Evolutionary conservation across 2,113 vertebrate species (phyloP).

Genomic region (Vidua macroura): DNA sequence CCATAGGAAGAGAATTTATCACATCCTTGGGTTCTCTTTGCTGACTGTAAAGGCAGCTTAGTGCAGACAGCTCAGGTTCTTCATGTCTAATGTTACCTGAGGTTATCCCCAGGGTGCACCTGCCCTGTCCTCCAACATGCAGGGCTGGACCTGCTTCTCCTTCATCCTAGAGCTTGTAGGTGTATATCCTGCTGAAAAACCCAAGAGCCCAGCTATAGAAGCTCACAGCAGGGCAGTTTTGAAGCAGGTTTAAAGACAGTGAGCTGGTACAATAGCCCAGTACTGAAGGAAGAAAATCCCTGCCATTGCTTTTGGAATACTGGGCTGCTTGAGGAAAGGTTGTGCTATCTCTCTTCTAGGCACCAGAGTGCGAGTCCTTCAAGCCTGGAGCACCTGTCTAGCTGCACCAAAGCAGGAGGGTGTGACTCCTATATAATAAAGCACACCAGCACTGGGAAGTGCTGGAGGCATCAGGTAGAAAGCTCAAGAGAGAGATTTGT

Average conservation of each 20-base stretch:
- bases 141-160: not conserved
- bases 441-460: not conserved
- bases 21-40: not conserved
- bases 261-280: not conserved
- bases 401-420: not conserved
- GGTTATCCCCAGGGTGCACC: not conserved
- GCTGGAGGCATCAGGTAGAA: not conserved
- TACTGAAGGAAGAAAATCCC: not conserved
- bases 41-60: not conserved
- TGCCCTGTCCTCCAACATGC: not conserved
- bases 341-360: not conserved
- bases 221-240: not conserved
- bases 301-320: not conserved
- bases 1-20: not conserved
- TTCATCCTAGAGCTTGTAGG: not conserved
- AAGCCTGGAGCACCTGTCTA: not conserved
- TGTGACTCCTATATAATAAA: not conserved
- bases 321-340: not conserved
- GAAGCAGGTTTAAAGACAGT: not conserved
- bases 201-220: not conserved
- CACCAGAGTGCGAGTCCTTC: not conserved
- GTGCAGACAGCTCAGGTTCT: not conserved
- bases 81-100: not conserved
- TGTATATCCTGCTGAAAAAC: not conserved
- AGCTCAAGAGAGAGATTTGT: not conserved